These are phyloP conservation scores for Amphipoea oculea DNA, from an alignment of 2,888 invertebrate species.

Conservation along the genomic window DNA sequence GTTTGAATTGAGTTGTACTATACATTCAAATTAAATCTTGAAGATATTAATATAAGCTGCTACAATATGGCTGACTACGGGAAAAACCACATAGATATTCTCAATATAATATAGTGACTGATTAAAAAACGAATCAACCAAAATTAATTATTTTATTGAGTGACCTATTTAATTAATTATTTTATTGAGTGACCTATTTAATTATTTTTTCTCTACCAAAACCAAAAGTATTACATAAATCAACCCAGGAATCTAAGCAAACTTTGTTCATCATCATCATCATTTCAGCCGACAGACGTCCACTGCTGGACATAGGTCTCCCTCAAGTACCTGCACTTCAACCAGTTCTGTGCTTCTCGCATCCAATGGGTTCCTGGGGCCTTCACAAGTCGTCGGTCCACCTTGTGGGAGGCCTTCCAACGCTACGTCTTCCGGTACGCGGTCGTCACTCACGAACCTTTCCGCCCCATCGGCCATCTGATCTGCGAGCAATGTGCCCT, in stretches of 20 bases:
- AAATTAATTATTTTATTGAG: neutral
- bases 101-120: neutral
- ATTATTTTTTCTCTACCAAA: neutral
- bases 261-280: neutral
- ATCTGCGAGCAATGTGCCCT: too few relatives aligned
- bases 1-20: neutral
- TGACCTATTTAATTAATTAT: neutral
- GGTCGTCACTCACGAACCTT: too few relatives aligned
- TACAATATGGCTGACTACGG: neutral
- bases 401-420: too few relatives aligned
- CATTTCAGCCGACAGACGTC: too few relatives aligned
- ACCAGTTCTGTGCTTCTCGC: too few relatives aligned
- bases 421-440: too few relatives aligned
- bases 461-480: too few relatives aligned
- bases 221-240: neutral
- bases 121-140: neutral
- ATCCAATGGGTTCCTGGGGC: too few relatives aligned
- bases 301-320: too few relatives aligned
- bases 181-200: too few relatives aligned
- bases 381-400: too few relatives aligned
- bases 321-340: too few relatives aligned
- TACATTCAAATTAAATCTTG: neutral
- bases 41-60: neutral
- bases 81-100: neutral
- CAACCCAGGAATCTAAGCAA: neutral